These are phyloP conservation scores for Picus viridis DNA, from an alignment of 2,797 vertebrate species.

Conservation along the genomic window DNA sequence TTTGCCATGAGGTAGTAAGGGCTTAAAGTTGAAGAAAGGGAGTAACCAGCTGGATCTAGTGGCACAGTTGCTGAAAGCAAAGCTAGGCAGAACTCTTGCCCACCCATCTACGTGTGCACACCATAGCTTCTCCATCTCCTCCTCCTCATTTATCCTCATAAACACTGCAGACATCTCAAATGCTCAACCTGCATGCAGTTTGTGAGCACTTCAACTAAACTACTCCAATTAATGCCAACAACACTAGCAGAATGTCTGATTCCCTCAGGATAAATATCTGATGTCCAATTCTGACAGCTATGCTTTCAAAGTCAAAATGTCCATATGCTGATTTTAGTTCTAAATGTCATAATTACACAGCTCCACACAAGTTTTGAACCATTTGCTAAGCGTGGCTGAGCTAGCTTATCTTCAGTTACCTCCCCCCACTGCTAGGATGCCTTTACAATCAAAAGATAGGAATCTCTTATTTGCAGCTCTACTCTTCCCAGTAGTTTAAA, in stretches of 20 bases:
- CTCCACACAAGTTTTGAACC: not conserved
- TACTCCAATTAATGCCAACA: not conserved
- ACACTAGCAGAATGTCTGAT: not conserved
- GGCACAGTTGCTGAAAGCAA: not conserved
- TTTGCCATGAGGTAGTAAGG: not conserved
- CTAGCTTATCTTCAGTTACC: not conserved
- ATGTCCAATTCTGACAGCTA: not conserved
- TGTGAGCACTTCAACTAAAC: not conserved
- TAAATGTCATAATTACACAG: conserved; percentile 14
- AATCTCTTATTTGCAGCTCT: not conserved
- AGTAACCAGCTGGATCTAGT: not conserved
- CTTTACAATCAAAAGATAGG: not conserved
- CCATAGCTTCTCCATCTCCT: not conserved
- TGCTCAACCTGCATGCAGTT: not conserved
- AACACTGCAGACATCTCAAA: not conserved
- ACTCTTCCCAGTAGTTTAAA: not conserved
- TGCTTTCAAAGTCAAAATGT: not conserved
- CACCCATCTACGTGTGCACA: not conserved
- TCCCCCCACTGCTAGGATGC: not conserved
- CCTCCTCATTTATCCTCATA: not conserved
- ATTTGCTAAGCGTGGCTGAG: not conserved
- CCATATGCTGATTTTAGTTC: not conserved
- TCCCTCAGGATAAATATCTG: not conserved
- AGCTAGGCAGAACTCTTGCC: not conserved
- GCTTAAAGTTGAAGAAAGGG: not conserved